These are phyloP conservation scores for Narcine bancroftii DNA, from an alignment of 2,113 vertebrate genomes.

Conservation along the genomic window DNA sequence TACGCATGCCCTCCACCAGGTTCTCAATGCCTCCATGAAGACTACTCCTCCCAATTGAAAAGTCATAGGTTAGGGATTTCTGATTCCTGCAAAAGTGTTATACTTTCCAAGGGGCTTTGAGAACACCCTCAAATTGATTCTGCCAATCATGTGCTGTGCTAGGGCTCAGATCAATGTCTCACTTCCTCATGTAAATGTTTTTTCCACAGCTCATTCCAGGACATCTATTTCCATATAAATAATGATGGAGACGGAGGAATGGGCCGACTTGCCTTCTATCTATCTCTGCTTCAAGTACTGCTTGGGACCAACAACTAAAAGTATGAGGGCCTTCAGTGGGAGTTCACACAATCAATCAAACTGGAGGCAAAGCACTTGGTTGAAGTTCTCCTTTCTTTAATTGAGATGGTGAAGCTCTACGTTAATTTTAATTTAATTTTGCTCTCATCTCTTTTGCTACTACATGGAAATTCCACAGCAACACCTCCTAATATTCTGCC, in stretches of 20 bases:
- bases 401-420: not conserved
- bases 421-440: not conserved
- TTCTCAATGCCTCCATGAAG: too few relatives aligned
- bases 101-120: too few relatives aligned
- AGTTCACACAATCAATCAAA: not conserved
- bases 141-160: too few relatives aligned
- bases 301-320: not conserved
- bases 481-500: not conserved
- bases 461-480: not conserved
- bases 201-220: not conserved
- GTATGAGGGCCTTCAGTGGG: too few relatives aligned
- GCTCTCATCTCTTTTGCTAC: not conserved
- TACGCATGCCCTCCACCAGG: too few relatives aligned
- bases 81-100: too few relatives aligned
- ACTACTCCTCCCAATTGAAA: too few relatives aligned
- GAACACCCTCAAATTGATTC: too few relatives aligned
- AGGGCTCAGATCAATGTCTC: too few relatives aligned
- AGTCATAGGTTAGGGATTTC: too few relatives aligned
- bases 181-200: not conserved
- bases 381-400: not conserved
- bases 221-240: not conserved
- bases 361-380: not conserved
- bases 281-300: not conserved
- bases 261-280: not conserved
- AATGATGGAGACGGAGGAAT: not conserved